Evolutionary conservation across 2,888 invertebrate species (phyloP).

Genomic region (Pseudococcus longispinus): DNA sequence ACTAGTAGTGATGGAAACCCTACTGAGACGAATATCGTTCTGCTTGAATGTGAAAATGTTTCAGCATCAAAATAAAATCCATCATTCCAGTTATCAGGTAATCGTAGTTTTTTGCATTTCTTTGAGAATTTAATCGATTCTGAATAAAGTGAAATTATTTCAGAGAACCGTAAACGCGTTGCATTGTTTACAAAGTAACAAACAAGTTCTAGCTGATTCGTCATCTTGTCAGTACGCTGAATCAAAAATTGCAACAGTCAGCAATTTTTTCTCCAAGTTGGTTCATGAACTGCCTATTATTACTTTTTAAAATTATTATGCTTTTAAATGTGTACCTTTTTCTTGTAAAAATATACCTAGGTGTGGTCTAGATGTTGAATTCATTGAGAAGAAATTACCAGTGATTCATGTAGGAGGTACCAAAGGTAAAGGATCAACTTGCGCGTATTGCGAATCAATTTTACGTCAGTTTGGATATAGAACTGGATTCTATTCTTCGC

Average conservation of each 20-base stretch:
- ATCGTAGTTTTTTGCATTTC: background rate
- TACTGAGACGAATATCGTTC: background rate
- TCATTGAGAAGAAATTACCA: slow-evolving; percentile 67
- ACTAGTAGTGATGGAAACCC: background rate
- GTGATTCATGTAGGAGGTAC: slow-evolving; percentile 96
- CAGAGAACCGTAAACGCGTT: slow-evolving; percentile 27
- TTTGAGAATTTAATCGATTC: background rate
- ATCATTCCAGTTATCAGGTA: slow-evolving; percentile 10
- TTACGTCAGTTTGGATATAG: slow-evolving; percentile 81
- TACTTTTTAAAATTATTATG: no score
- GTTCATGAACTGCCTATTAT: no score
- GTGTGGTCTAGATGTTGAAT: slow-evolving; percentile 58
- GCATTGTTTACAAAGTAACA: slow-evolving; percentile 30
- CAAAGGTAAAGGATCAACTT: slow-evolving; percentile 97
- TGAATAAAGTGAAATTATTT: background rate
- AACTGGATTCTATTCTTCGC: slow-evolving; percentile 96
- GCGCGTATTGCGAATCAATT: slow-evolving; percentile 90
- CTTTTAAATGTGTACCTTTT: no score
- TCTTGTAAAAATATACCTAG: no score
- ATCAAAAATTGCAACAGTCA: background rate
- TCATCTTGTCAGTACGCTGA: slow-evolving; percentile 4
- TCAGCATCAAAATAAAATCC: background rate
- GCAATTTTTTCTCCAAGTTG: background rate
- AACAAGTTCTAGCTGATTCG: slow-evolving; percentile 4
- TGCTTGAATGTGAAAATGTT: background rate